Evolutionary conservation across 2,888 invertebrate species (phyloP).

Genomic region (Tetranychus truncatus): DNA sequence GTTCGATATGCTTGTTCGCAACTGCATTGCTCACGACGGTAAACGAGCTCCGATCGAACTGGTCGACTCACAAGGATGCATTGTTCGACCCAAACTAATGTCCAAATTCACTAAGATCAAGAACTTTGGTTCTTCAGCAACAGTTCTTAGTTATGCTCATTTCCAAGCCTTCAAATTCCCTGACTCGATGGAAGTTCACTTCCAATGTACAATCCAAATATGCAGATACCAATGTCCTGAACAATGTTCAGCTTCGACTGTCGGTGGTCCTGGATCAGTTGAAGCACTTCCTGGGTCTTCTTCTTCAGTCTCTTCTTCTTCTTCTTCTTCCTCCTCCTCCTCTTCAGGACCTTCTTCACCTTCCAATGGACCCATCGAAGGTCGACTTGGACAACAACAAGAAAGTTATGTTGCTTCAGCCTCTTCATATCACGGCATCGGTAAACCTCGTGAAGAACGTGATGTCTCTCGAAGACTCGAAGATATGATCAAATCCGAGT

Average conservation of each 20-base stretch:
- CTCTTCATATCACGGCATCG: conserved; percentile 16
- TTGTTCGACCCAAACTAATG: conserved; percentile 77
- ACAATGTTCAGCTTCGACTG: conserved; percentile 47
- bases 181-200: conserved; percentile 87
- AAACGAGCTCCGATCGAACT: conserved; percentile 78
- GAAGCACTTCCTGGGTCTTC: background rate
- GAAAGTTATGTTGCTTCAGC: conserved; percentile 13
- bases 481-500: background rate
- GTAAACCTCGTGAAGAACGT: conserved; percentile 26
- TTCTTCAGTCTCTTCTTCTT: background rate
- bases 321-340: background rate
- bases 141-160: conserved; percentile 73
- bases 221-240: conserved; percentile 81
- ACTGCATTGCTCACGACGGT: conserved; percentile 84
- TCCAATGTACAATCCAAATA: conserved; percentile 84
- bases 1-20: conserved; percentile 82
- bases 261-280: background rate
- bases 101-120: conserved; percentile 82
- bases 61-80: conserved; percentile 78
- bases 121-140: conserved; percentile 80
- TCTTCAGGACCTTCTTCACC: conserved; percentile 8
- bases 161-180: conserved; percentile 91
- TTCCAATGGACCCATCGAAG: background rate
- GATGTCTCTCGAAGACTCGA: conserved; percentile 20
- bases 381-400: conserved; percentile 20